These are phyloP conservation scores for Deilephila porcellus DNA, from an alignment of 2,888 invertebrate genomes.

Conservation along the genomic window DNA sequence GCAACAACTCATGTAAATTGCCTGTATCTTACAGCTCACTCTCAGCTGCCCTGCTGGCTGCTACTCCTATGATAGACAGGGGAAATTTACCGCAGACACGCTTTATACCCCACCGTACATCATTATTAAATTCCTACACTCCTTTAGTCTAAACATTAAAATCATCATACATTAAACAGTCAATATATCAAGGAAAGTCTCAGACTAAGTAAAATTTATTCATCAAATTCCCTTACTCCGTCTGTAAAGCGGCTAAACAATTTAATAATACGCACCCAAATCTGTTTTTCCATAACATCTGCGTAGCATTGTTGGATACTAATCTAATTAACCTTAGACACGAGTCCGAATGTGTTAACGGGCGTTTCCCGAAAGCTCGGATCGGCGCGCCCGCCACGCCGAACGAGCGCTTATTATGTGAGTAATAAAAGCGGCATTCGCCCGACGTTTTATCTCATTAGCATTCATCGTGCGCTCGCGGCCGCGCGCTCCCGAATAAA, in stretches of 20 bases:
- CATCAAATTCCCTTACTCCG: constrained; percentile 14
- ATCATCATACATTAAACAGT: not conserved
- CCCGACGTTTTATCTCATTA: constrained; percentile 69
- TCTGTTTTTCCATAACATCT: constrained; percentile 68
- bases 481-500: constrained; percentile 80
- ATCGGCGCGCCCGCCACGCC: constrained; percentile 45
- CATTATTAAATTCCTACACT: not conserved
- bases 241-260: constrained; percentile 33
- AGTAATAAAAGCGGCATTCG: constrained; percentile 62
- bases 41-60: not conserved
- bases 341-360: constrained; percentile 83
- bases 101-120: not conserved
- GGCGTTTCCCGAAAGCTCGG: constrained; percentile 68
- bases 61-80: constrained; percentile 21
- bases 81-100: not conserved
- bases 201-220: not conserved
- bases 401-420: constrained; percentile 59
- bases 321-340: constrained; percentile 84
- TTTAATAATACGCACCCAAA: constrained; percentile 47
- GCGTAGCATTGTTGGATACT: constrained; percentile 73
- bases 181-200: not conserved
- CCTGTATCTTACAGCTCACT: constrained; percentile 52
- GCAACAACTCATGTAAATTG: constrained; percentile 81
- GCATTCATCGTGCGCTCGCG: constrained; percentile 82
- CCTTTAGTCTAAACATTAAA: not conserved